Conservation (phyloP, 2,888 invertebrate genomes). For the Ditylenchus weischeri region DNA sequence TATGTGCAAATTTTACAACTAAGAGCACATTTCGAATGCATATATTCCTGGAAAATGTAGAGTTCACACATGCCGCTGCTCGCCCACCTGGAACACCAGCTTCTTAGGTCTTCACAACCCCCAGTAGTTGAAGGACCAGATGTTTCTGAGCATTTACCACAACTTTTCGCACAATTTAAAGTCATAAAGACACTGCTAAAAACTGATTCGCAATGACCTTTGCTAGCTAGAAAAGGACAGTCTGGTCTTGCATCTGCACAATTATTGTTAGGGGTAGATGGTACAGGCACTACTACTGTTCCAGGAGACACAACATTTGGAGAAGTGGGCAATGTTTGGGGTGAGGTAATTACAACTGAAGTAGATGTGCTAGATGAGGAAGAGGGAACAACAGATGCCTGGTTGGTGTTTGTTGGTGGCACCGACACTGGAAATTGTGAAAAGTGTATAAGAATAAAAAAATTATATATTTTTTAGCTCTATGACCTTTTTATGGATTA, state of each 20-base stretch:
- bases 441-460: too few relatives aligned
- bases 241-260: constrained; percentile 45
- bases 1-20: constrained; percentile 44
- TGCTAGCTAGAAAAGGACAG: constrained; percentile 48
- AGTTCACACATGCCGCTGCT: constrained; percentile 48
- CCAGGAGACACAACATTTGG: background rate
- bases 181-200: constrained; percentile 46
- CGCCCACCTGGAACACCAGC: constrained; percentile 56
- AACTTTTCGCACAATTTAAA: constrained; percentile 50
- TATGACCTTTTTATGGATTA: too few relatives aligned
- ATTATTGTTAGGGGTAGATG: background rate
- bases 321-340: background rate
- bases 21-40: constrained; percentile 49
- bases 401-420: too few relatives aligned
- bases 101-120: constrained; percentile 37
- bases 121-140: constrained; percentile 12
- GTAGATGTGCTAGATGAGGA: background rate
- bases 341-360: constrained; percentile 2
- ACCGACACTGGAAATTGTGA: too few relatives aligned
- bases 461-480: too few relatives aligned
- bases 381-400: background rate
- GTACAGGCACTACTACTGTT: background rate
- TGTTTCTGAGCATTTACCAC: constrained; percentile 41
- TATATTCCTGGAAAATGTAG: constrained; percentile 51
- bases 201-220: constrained; percentile 53